Evolutionary conservation across 2,888 invertebrate genomes (phyloP), one percentile per base, ranked within the genome.

Genomic region (Alentia gelatinosa): DNA sequence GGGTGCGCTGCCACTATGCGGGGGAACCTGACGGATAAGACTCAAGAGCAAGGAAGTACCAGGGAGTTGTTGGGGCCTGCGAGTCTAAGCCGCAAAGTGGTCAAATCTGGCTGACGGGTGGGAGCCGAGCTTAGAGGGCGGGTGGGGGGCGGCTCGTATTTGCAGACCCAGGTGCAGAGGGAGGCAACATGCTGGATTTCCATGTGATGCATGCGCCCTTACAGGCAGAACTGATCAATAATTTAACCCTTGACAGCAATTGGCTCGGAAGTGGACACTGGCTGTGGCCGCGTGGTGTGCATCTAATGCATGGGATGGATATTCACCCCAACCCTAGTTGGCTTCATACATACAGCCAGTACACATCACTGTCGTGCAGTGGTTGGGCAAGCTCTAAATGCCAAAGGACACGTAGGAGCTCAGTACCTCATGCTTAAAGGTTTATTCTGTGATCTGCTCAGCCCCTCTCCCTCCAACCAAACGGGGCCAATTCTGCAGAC

Each of bases 191-290:
- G 26, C 63, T 12, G 39, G 37, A 79, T 39, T 26, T 39, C 79
- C 79, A 79, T 26, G 79, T 23, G 79, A 79, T 37, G 37, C 79
- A 79, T 79, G 79, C n/a, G 37, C 37, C 37, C 5, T 74, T 74
- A 79, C 79, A 35, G 23, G 37, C 1, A 12, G 39, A 5, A 35
- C 39, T 15, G 79, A 79, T 79, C 79, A 37, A 79, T 79, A 39
- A 79, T 0, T 39, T 79, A 39, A 35, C 39, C 79, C 79, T 79
- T 79, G 79, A 35, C 7, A 23, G 37, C 56, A 56, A 3, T 56
- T 19, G 56, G 56, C 19, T 4, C 56, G n/a, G 56, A 56, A 9
- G n/a, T 56, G 56, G 23, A 56, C 56, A 19, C 19, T 19, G 47
- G 7, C 9, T 42, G 7, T 42, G 9, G 9, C 15, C 9, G 7